Evolutionary conservation across 2,888 invertebrate species (phyloP), one percentile per base, ranked within the genome.

Genomic region (Magallana nippona): DNA sequence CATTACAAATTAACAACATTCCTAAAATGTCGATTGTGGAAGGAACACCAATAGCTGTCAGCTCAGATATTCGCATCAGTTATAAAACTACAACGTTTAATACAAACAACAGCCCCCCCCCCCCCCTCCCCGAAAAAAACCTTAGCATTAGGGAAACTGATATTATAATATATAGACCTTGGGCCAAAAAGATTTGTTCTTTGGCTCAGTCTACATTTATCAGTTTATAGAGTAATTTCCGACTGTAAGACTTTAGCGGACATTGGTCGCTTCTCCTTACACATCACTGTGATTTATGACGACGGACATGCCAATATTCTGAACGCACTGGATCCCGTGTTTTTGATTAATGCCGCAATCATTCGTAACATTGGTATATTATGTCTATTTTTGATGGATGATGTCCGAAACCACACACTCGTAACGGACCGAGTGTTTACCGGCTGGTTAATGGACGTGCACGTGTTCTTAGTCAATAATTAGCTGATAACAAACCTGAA

Each of bases 271-370:
- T 44, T 44, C 44, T 44, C 44, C 5, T 44, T 44, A 44, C 44
- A 44, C 44, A 44, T 44, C 44, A 3, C 44, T 5, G 8, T 71
- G 71, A 71, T 71, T 71, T 27, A 71, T 71, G n/a, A 60, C 60
- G 44, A 8, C 60, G 60, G 32, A 71, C 71, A 71, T 71, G 71
- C 71, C 71, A 71, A 71, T 71, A 71, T 13, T 32, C 27, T 27
- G 27, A 15, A 44, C 44, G 22, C 27, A 71, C 71, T 71, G 13
- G 15, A 32, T 22, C 13, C 22, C 22, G 13, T 22, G 15, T 71
- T 60, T n/a, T 71, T 71, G 71, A 71, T 71, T 71, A 71, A 71
- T 71, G 27, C 15, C 13, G 27, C 27, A 71, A 71, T 71, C 71
- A 27, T 27, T 71, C 13, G 71, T 27, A 71, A 71, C 27, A 71